Conservation (phyloP, 2,888 invertebrate species). For the Malachius bipustulatus region DNA sequence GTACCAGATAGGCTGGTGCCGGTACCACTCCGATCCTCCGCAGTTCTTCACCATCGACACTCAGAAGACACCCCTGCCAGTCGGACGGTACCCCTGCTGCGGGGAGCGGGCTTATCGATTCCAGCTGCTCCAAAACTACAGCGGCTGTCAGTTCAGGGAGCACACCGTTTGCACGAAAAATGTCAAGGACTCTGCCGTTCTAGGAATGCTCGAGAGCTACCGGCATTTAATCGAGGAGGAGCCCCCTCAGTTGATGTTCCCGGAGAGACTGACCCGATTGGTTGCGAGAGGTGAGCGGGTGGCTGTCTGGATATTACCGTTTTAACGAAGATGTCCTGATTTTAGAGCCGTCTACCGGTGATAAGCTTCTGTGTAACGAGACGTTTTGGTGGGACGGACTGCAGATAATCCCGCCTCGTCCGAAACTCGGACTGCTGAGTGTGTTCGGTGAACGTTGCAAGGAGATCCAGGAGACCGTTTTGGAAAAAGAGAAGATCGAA, state of each 20-base stretch:
- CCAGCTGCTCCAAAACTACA: conserved; percentile 53
- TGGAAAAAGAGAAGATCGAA: conserved; percentile 21
- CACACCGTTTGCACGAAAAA: conserved; percentile 58
- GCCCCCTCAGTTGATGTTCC: conserved; percentile 55
- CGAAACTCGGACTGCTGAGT: conserved; percentile 50
- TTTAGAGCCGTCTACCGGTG: conserved; percentile 9
- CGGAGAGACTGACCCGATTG: conserved; percentile 54
- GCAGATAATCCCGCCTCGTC: conserved; percentile 49
- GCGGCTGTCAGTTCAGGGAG: conserved; percentile 61
- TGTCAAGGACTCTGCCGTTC: conserved; percentile 53
- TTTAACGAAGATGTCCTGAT: not conserved
- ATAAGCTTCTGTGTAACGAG: conserved; percentile 46
- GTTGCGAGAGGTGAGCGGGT: conserved; percentile 41
- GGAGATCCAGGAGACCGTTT: not conserved
- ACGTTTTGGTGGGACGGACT: conserved; percentile 65
- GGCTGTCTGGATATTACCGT: not conserved
- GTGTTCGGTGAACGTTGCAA: conserved; percentile 20
- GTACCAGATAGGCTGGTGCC: conserved; percentile 70
- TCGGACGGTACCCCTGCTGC: conserved; percentile 72
- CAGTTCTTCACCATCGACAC: conserved; percentile 62
- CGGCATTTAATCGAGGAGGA: conserved; percentile 50
- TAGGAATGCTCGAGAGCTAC: conserved; percentile 46
- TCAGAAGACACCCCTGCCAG: conserved; percentile 52
- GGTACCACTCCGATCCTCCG: conserved; percentile 65
- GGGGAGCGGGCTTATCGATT: conserved; percentile 74